These are phyloP conservation scores for Nycticebus coucang DNA, from an alignment of 2,113 vertebrate species.

Conservation along the genomic window DNA sequence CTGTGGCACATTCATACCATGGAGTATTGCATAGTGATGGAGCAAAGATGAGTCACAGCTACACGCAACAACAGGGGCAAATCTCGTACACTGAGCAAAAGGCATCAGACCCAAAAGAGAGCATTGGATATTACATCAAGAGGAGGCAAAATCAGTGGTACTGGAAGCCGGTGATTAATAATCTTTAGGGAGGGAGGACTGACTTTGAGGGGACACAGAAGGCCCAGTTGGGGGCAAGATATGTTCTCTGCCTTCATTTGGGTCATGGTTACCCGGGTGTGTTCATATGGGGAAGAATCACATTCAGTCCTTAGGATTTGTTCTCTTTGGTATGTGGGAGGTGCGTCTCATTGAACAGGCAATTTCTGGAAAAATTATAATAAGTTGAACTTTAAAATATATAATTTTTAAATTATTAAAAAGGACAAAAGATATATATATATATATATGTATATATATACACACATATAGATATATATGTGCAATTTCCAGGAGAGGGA, in stretches of 20 bases:
- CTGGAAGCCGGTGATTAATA: neutral
- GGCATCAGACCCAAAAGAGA: neutral
- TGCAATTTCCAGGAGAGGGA: neutral
- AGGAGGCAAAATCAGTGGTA: neutral
- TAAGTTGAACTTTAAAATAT: neutral
- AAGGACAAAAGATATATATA: neutral
- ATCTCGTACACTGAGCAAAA: neutral
- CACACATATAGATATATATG: neutral
- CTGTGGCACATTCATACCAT: accelerated
- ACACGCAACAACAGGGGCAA: neutral
- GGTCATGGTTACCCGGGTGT: neutral
- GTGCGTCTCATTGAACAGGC: neutral
- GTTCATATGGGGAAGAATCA: neutral
- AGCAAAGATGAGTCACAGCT: neutral
- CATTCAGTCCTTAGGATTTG: accelerated
- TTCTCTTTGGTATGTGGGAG: neutral
- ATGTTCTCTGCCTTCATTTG: neutral
- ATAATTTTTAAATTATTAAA: neutral
- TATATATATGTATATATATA: too few species aligned
- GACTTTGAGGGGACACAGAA: neutral
- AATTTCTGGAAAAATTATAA: neutral
- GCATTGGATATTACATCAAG: neutral
- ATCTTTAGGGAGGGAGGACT: neutral
- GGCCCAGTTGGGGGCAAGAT: accelerated
- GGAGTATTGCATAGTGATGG: neutral